Evolutionary conservation across 2,797 vertebrate species (phyloP).

Genomic region (Neosalanx taihuensis): DNA sequence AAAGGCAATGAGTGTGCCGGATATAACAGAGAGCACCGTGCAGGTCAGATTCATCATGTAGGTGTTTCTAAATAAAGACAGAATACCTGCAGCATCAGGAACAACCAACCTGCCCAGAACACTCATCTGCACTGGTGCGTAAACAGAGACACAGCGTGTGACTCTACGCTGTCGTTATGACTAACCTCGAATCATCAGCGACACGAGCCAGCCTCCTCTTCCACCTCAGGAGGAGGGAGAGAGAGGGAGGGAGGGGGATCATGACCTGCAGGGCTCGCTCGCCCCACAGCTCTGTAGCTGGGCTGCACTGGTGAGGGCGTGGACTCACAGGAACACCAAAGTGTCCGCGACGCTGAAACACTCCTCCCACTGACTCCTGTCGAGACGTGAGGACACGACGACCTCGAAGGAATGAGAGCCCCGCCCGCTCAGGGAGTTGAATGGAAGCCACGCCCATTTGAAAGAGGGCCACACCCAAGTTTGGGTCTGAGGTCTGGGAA

Average conservation of each 20-base stretch:
- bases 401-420: not conserved
- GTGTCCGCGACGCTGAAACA: not conserved
- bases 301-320: not conserved
- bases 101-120: not conserved
- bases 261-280: not conserved
- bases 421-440: not conserved
- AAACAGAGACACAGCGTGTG: not conserved
- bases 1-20: not conserved
- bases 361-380: not conserved
- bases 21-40: not conserved
- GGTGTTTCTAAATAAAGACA: conserved; percentile 12
- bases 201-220: not conserved
- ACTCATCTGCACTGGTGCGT: not conserved
- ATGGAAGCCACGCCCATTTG: conserved; percentile 5
- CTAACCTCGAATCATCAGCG: not conserved
- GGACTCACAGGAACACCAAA: not conserved
- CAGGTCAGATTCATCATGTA: not conserved
- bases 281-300: not conserved
- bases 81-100: not conserved
- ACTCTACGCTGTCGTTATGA: conserved; percentile 1
- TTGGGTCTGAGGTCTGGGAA: not conserved
- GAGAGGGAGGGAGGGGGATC: not conserved
- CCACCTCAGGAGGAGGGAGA: not conserved
- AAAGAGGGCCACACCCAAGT: not conserved
- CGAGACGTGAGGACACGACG: too few species aligned